phyloP scores from a whole-genome alignment of 2,888 invertebrate species.

The Ectemnius lituratus region DNA sequence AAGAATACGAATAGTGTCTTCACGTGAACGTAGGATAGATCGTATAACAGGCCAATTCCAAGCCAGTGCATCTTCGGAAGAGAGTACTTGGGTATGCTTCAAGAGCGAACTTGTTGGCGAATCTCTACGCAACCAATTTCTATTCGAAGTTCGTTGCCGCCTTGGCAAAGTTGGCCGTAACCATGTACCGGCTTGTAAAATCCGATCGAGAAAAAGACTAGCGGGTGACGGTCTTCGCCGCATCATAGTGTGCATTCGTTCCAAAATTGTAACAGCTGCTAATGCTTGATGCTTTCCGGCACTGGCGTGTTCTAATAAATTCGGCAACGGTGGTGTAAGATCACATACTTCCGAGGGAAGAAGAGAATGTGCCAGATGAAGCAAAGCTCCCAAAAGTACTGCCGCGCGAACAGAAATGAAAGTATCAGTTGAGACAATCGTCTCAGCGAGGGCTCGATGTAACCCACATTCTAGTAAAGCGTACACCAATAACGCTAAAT shows the following conservation, averaged over 20 bases:
- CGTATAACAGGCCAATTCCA: slow-evolving; percentile 97
- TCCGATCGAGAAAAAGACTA: slow-evolving; percentile 90
- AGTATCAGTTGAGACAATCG: slow-evolving; percentile 92
- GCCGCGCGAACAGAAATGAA: slow-evolving; percentile 95
- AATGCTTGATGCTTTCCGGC: slow-evolving; percentile 89
- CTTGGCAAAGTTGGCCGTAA: slow-evolving; percentile 68
- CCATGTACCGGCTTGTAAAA: slow-evolving; percentile 80
- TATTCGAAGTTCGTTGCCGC: slow-evolving; percentile 65
- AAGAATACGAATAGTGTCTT: slow-evolving; percentile 80
- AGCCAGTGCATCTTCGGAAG: slow-evolving; percentile 87
- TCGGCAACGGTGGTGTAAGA: slow-evolving; percentile 90
- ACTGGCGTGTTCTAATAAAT: slow-evolving; percentile 88
- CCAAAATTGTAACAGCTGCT: slow-evolving; percentile 89
- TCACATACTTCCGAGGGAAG: slow-evolving; percentile 93
- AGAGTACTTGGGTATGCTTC: slow-evolving; percentile 89
- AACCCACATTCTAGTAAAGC: slow-evolving; percentile 93
- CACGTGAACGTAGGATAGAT: slow-evolving; percentile 77
- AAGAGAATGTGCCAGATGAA: slow-evolving; percentile 91
- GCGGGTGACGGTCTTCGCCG: slow-evolving; percentile 89
- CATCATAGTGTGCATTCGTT: slow-evolving; percentile 88
- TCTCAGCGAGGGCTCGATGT: slow-evolving; percentile 93
- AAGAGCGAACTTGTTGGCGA: slow-evolving; percentile 77
- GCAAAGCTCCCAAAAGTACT: slow-evolving; percentile 90
- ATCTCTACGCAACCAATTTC: slow-evolving; percentile 72
- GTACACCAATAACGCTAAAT: slow-evolving; percentile 91